These are phyloP conservation scores for Tyto alba DNA, from an alignment of 2,113 vertebrate species.

Conservation along the genomic window DNA sequence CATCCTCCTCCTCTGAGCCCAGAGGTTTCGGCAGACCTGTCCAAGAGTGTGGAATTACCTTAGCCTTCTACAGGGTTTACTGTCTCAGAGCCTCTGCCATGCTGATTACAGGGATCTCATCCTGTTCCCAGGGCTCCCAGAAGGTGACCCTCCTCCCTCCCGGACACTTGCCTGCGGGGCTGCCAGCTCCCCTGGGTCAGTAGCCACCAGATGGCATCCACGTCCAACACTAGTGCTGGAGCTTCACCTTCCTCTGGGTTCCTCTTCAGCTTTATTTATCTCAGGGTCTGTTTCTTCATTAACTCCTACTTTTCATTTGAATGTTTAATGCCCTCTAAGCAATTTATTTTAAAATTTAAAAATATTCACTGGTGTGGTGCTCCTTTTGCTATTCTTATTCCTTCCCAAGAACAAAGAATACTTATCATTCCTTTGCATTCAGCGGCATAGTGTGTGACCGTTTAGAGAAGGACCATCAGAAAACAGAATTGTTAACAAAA, in stretches of 20 bases:
- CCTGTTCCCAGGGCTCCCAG: not conserved
- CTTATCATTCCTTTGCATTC: not conserved
- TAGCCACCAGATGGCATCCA: conserved; percentile 50
- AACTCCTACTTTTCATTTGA: not conserved
- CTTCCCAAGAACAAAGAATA: not conserved
- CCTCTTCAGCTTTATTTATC: not conserved
- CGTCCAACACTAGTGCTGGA: not conserved
- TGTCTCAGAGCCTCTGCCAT: not conserved
- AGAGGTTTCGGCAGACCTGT: not conserved
- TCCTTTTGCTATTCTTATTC: not conserved
- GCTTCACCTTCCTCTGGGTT: not conserved
- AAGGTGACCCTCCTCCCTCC: not conserved
- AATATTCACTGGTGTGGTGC: not conserved
- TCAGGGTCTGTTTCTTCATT: not conserved
- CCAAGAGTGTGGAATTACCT: not conserved
- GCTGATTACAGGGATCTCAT: not conserved
- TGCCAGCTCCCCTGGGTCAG: not conserved
- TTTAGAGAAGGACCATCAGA: not conserved
- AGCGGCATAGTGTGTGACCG: not conserved
- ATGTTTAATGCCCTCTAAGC: not conserved
- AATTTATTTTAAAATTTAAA: not conserved
- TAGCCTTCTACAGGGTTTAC: not conserved
- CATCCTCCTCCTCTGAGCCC: not conserved
- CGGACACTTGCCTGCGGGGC: accelerated
- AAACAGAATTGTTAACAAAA: not conserved